Evolutionary conservation across 2,797 vertebrate genomes (phyloP).

Genomic region (Lerista edwardsae): DNA sequence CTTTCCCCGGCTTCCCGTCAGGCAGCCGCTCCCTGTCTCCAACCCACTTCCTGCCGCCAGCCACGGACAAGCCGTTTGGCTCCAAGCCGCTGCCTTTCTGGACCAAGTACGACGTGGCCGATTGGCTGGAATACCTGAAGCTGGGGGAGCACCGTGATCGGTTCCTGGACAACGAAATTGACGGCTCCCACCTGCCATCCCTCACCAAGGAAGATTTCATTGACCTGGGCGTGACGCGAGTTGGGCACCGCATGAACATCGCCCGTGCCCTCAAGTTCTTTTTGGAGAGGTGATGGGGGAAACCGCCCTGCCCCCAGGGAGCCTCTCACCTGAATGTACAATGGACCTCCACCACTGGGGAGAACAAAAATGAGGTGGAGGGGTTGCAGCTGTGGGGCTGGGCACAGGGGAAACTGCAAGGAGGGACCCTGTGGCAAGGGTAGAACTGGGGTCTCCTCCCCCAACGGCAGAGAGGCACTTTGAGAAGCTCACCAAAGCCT

Average conservation of each 20-base stretch:
- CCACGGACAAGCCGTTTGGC: constrained; percentile 92
- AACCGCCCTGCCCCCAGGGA: constrained; percentile 24
- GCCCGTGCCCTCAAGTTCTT: constrained; percentile 90
- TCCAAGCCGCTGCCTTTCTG: constrained; percentile 93
- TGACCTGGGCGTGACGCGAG: constrained; percentile 93
- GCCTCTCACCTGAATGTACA: constrained; percentile 33
- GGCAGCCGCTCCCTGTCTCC: constrained; percentile 86
- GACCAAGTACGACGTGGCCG: constrained; percentile 96
- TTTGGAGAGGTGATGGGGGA: constrained; percentile 88
- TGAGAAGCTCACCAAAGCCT: constrained; percentile 43
- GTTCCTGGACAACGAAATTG: constrained; percentile 96
- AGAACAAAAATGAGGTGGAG: constrained; percentile 32
- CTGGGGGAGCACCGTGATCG: constrained; percentile 91
- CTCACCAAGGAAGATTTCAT: constrained; percentile 96
- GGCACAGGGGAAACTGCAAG: constrained; percentile 50
- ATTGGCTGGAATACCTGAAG: constrained; percentile 93
- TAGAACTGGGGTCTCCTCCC: not conserved
- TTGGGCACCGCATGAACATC: constrained; percentile 97
- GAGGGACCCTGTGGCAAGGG: constrained; percentile 25
- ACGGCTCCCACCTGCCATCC: constrained; percentile 92
- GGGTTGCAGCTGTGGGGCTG: constrained; percentile 65
- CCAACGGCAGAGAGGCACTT: constrained; percentile 21
- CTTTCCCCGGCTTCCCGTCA: constrained; percentile 82
- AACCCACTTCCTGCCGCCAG: constrained; percentile 85
- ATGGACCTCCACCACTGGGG: constrained; percentile 24